phyloP scores from a whole-genome alignment of 2,113 vertebrate genomes.

The Pungitius pungitius region DNA sequence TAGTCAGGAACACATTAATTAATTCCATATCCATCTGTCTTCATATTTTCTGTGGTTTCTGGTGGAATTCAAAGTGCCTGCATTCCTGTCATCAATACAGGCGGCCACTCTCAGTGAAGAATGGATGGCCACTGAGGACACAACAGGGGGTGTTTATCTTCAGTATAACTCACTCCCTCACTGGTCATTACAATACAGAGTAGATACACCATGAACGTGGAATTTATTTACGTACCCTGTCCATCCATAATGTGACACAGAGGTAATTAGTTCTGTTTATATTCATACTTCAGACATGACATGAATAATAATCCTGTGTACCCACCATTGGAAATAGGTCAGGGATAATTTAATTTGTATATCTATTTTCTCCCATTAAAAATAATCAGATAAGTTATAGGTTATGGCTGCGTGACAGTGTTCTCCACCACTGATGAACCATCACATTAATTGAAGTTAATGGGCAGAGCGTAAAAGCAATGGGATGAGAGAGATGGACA shows the following conservation, averaged over 20 bases:
- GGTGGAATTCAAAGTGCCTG: conserved; percentile 43
- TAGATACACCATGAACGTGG: conserved; percentile 70
- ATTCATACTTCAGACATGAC: conserved; percentile 73
- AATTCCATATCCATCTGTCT: conserved; percentile 75
- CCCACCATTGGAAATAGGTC: conserved; percentile 79
- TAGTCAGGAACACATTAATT: conserved; percentile 74
- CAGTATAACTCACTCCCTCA: conserved; percentile 63
- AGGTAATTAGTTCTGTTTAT: conserved; percentile 78
- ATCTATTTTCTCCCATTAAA: conserved; percentile 78
- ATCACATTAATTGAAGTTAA: conserved; percentile 84
- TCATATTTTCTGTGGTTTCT: conserved; percentile 63
- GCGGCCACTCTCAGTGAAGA: conserved; percentile 60
- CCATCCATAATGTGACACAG: conserved; percentile 68
- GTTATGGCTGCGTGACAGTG: conserved; percentile 72
- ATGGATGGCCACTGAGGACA: conserved; percentile 72
- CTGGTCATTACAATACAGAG: conserved; percentile 68
- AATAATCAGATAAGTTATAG: conserved; percentile 76
- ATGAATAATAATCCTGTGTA: conserved; percentile 72
- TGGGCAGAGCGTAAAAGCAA: conserved; percentile 68
- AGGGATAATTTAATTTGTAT: conserved; percentile 81
- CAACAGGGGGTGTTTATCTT: conserved; percentile 69
- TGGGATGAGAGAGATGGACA: conserved; percentile 50
- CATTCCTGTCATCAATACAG: conserved; percentile 62
- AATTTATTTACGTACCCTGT: conserved; percentile 69
- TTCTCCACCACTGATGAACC: conserved; percentile 72